Conservation (phyloP, 92 coral and sea anemone genomes). For the Parazoanthus atlanticus region DNA sequence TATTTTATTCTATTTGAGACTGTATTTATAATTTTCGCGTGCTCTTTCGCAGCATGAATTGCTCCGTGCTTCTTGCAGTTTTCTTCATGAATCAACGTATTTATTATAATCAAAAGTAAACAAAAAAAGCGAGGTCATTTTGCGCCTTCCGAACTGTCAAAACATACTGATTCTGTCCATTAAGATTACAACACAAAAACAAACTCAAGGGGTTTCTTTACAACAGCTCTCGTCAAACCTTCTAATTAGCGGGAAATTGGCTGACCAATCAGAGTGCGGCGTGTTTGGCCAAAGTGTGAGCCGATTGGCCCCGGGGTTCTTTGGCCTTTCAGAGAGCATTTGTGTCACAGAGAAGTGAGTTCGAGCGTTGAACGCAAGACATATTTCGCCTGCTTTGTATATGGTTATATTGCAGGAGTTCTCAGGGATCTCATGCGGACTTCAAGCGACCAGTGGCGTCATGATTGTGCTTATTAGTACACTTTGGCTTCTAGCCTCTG, state of each 20-base stretch:
- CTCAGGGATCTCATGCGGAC: slow-evolving; percentile 73
- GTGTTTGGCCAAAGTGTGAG: slow-evolving; percentile 74
- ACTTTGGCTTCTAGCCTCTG: slow-evolving; percentile 67
- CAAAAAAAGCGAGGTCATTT: slow-evolving; percentile 77
- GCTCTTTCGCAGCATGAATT: slow-evolving; percentile 37
- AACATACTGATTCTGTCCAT: slow-evolving; percentile 89
- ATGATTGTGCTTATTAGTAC: slow-evolving; percentile 95
- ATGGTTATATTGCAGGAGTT: slow-evolving; percentile 75
- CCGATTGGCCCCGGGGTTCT: slow-evolving; percentile 83
- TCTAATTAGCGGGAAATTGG: slow-evolving; percentile 79
- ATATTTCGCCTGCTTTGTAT: slow-evolving; percentile 62
- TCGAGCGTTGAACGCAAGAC: slow-evolving; percentile 70
- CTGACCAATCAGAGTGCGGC: slow-evolving; percentile 63
- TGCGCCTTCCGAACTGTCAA: slow-evolving; percentile 85
- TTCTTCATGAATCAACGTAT: slow-evolving; percentile 57
- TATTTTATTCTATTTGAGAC: neutral
- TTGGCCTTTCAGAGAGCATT: slow-evolving; percentile 71
- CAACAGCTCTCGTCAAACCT: slow-evolving; percentile 90
- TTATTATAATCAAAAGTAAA: slow-evolving; percentile 70
- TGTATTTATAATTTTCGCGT: slow-evolving; percentile 30
- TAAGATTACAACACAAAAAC: slow-evolving; percentile 90
- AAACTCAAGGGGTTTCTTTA: slow-evolving; percentile 89
- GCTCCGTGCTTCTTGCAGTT: slow-evolving; percentile 29
- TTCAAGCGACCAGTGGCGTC: slow-evolving; percentile 61
- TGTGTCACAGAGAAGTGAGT: slow-evolving; percentile 59